Base-by-base conservation (phyloP, 2,797 vertebrate species). In the Pempheris klunzingeri region DNA sequence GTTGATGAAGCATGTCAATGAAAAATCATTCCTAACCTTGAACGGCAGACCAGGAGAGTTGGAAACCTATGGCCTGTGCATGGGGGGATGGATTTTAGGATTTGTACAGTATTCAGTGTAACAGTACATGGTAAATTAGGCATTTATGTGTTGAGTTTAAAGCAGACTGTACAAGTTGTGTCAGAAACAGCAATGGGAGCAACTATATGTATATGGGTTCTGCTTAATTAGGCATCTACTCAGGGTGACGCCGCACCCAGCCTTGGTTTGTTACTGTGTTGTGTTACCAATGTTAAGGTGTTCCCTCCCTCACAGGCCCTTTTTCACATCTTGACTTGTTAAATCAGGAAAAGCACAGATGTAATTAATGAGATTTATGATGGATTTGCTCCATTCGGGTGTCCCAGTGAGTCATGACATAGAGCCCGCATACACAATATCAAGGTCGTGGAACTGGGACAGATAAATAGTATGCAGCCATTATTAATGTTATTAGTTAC, bases 21-120 rank as follows among this genome's bases (percentile, higher is more conserved):
- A 77, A 87, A 83, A 82, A 70, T 58, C 28, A 22, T 54, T 77
- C 26, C 55, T 68, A n/a, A 78, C 38, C 34, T 46, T 1, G n/a
- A 65, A 58, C 63, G 12, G 58, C 67, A 70, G 53, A 53, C 9
- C 26, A 22, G 58, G 59, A 10, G 74, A 75, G 73, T 22, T 28
- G 61, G 68, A 38, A 64, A 67, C 58, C 32, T 47, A 17, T 9
- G 49, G 67, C 30, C 30, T 32, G 4, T 4, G 30, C 39, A 50
- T 39, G 39, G 81, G 72, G 86, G 79, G 87, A 88, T 80, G 77
- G 70, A 88, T 88, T 77, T 38, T 38, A 81, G 81, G 85, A 75
- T 74, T 74, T 82, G 72, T 66, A 74, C 61, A 49, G 15, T 32
- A 11, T 47, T 22, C 69, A 47, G 64, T 58, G 68, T 12, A 53